Base-by-base conservation (phyloP, 2,797 vertebrate genomes). In the Phalloptychus januarius region DNA sequence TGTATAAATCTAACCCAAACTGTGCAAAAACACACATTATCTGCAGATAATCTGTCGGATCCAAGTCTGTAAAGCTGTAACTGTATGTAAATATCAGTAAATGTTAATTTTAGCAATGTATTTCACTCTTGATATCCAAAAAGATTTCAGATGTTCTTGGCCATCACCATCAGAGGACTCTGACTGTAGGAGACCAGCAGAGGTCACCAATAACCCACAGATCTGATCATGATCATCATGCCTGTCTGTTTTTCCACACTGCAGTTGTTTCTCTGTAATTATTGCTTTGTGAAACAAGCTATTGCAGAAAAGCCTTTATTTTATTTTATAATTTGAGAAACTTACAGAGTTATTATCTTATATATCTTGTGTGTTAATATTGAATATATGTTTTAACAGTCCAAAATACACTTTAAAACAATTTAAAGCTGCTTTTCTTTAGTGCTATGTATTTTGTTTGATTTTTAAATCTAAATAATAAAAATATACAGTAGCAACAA, bases 191-290 rank as follows among this genome's bases (percentile, higher is more conserved):
- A 42, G 16, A 79, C 95, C 95, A 95, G 90, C 83, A 95, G 95
- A 88, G 94, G 95, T 92, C 95, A 87, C 83, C 87, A 80, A 91
- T 77, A 69, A 78, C 93, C 85, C 90, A 91, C 75, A 71, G 71
- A 72, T 40, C 46, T 31, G 56, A 8, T 36, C 45, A 52, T n/a
- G 56, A 52, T 10, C 58, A 7, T 54, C 42, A 77, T 33, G 38
- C 10, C 7, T 71, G 44, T 71, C 4, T 6, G 2, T 73, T 56
- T 65, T 23, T 23, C 61, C 25, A 1, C 78, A 83, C 67, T 78
- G 1, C 56, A 79, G 54, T 58, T n/a, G 20, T 15, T 13, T 58
- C 7, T 23, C 61, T 70, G 40, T 15, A n/a, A 11, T 54, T 70
- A 23, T 28, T 44, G 45, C n/a, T 23, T 40, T 44, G 11, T 46